phyloP scores from a whole-genome alignment of 2,113 vertebrate species.

The Pseudorectes ferrugineus region DNA sequence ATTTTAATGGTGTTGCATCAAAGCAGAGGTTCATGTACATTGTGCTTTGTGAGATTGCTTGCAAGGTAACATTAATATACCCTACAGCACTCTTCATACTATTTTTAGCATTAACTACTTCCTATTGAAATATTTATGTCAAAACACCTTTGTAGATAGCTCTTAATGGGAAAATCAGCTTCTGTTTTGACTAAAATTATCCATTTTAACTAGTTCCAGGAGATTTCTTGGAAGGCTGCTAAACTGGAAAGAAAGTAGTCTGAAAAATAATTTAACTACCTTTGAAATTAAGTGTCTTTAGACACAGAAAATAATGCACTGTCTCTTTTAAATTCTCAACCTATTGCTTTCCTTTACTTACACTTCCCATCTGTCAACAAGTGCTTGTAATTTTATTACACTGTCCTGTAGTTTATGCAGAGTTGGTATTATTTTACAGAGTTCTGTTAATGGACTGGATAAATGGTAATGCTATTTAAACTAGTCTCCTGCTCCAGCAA shows the following conservation, averaged over 20 bases:
- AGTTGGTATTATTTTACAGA: constrained; percentile 85
- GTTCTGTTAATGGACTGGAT: constrained; percentile 86
- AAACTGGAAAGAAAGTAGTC: not conserved
- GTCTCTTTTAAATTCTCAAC: constrained; percentile 67
- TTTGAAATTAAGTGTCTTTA: not conserved
- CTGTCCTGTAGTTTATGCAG: constrained; percentile 78
- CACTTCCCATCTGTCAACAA: constrained; percentile 77
- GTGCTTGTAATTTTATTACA: constrained; percentile 80
- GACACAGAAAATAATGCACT: constrained; percentile 40
- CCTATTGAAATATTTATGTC: constrained; percentile 51
- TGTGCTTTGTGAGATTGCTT: constrained; percentile 10
- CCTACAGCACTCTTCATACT: constrained; percentile 10
- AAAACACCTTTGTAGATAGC: constrained; percentile 25
- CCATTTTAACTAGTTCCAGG: not conserved
- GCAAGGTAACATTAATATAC: constrained; percentile 26
- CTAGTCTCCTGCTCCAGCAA: constrained; percentile 77
- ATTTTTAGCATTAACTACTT: constrained; percentile 11
- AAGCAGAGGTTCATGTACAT: not conserved
- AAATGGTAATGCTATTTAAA: constrained; percentile 85
- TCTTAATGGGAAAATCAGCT: not conserved
- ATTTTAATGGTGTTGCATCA: not conserved
- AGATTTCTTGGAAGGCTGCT: not conserved
- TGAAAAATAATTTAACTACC: not conserved
- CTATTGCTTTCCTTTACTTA: constrained; percentile 66
- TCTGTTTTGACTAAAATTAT: not conserved